phyloP scores from a whole-genome alignment of 92 coral and sea anemone genomes.

The Heteractis magnifica region DNA sequence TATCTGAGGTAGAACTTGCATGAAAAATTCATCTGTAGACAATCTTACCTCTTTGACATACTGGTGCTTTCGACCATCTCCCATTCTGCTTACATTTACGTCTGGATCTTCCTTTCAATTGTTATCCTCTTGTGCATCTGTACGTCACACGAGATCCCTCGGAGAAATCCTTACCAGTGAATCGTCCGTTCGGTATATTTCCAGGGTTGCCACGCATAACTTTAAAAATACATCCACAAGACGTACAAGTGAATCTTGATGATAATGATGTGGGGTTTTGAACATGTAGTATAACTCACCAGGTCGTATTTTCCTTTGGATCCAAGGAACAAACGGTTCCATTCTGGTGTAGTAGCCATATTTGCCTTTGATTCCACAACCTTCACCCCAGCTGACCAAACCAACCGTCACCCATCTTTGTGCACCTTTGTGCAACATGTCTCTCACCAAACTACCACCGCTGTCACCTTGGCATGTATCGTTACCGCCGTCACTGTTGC shows the following conservation, averaged over 20 bases:
- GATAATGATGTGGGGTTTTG: too few relatives aligned
- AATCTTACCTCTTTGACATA: not conserved
- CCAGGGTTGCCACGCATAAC: not conserved
- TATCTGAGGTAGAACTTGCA: too few relatives aligned
- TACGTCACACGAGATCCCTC: not conserved
- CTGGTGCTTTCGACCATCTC: not conserved
- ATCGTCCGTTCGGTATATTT: not conserved
- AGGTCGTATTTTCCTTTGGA: not conserved
- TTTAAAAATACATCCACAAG: too few relatives aligned
- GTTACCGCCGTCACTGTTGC: slow-evolving; percentile 48
- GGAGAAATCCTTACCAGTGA: not conserved
- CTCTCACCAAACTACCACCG: slow-evolving; percentile 61
- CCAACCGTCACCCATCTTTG: slow-evolving; percentile 23
- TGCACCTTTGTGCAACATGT: not conserved
- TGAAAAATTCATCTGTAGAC: too few relatives aligned
- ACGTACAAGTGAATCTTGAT: too few relatives aligned
- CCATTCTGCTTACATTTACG: not conserved
- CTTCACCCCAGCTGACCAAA: slow-evolving; percentile 60
- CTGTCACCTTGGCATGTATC: slow-evolving; percentile 67
- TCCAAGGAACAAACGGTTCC: slow-evolving; percentile 53
- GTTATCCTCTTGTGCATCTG: not conserved
- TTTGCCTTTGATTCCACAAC: slow-evolving; percentile 45
- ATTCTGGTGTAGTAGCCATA: slow-evolving; percentile 62
- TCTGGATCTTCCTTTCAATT: not conserved
- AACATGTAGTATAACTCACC: too few relatives aligned